A percentile compares a stretch with the other conserved stretches of the same genome.
Conservation (phyloP, 2,113 vertebrate genomes). For the Piaya cayana region DNA sequence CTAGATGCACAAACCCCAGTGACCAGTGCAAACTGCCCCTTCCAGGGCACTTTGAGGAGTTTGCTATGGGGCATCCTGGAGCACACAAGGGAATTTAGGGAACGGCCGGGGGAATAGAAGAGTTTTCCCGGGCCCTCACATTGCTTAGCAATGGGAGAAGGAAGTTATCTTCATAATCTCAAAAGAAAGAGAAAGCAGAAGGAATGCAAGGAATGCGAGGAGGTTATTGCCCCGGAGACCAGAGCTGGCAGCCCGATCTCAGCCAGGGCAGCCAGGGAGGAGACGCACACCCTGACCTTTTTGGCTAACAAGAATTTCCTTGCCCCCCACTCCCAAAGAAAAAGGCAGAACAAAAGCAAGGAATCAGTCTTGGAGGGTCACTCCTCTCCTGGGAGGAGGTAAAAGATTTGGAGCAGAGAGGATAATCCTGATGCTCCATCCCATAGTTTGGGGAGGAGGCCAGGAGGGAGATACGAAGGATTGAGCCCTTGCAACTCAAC, state of each 20-base stretch:
- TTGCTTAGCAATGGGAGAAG: constrained; percentile 49
- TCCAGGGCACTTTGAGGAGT: neutral
- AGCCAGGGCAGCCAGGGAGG: neutral
- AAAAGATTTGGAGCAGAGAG: neutral
- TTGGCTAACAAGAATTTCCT: constrained; percentile 24
- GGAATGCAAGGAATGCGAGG: constrained; percentile 54
- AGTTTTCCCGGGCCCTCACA: neutral
- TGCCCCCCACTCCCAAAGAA: neutral
- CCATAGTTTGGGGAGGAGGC: fast-evolving
- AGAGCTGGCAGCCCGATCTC: neutral
- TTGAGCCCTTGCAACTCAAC: neutral
- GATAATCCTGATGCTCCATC: neutral
- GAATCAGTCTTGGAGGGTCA: neutral
- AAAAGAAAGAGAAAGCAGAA: constrained; percentile 61
- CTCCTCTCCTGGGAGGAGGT: neutral
- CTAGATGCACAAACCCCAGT: neutral
- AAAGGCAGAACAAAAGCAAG: neutral
- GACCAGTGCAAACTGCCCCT: neutral
- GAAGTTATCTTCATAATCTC: constrained; percentile 68
- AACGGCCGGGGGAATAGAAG: neutral
- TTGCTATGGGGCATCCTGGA: neutral
- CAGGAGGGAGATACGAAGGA: neutral
- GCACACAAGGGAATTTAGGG: neutral
- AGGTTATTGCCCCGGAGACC: constrained; percentile 59
- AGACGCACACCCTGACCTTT: constrained; percentile 30